These are phyloP conservation scores for Pyrocoelia pectoralis DNA, from an alignment of 2,888 invertebrate genomes.

Conservation along the genomic window DNA sequence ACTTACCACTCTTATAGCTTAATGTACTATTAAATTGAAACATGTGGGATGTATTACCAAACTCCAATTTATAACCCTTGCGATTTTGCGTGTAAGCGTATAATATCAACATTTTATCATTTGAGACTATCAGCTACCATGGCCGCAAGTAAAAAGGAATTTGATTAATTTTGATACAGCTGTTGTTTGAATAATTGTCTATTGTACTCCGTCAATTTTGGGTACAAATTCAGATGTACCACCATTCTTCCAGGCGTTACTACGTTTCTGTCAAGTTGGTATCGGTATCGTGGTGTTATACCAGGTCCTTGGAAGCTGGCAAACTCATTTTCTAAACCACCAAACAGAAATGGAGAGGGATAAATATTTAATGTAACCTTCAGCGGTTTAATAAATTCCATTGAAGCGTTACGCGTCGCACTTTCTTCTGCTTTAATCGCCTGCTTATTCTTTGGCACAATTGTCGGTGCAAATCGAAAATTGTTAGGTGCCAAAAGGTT, in stretches of 20 bases:
- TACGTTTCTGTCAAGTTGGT: conserved; percentile 1
- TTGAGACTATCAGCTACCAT: no score
- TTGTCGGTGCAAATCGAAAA: conserved; percentile 58
- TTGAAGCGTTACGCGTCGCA: background rate
- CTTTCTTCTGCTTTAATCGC: conserved; percentile 13
- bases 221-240: conserved; percentile 45
- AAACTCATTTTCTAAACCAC: background rate
- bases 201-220: conserved; percentile 10
- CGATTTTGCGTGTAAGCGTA: no score
- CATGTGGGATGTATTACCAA: no score
- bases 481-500: conserved; percentile 72
- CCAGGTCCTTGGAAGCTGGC: conserved; percentile 23
- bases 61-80: no score
- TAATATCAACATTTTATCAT: no score
- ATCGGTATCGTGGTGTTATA: conserved; percentile 17
- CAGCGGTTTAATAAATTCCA: conserved; percentile 34
- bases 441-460: conserved; percentile 34
- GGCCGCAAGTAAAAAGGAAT: no score
- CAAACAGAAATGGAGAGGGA: conserved; percentile 20
- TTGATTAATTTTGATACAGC: background rate
- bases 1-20: no score
- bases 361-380: conserved; percentile 45
- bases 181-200: background rate
- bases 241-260: conserved; percentile 40
- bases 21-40: no score